Percentiles rank a stretch among this genome's conserved stretches.
phyloP scores from a whole-genome alignment of 2,797 vertebrate genomes.

The Sandelia bainsii region DNA sequence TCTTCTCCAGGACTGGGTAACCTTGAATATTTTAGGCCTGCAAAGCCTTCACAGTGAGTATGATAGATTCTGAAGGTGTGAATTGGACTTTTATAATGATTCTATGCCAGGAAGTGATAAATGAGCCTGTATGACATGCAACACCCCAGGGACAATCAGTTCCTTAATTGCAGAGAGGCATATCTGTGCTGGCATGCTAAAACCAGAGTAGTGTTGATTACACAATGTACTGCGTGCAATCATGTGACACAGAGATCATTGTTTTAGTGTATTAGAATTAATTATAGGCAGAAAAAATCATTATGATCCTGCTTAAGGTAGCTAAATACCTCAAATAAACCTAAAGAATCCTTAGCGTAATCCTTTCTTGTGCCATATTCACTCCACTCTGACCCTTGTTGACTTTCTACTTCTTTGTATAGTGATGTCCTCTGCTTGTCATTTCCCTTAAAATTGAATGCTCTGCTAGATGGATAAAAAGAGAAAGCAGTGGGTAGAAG shows the following conservation, averaged over 20 bases:
- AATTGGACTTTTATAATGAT: constrained; percentile 69
- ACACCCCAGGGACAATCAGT: constrained; percentile 60
- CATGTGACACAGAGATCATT: constrained; percentile 63
- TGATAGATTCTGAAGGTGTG: constrained; percentile 67
- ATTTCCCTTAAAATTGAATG: constrained; percentile 57
- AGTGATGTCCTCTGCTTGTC: constrained; percentile 51
- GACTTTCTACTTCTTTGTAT: constrained; percentile 53
- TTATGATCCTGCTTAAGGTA: constrained; percentile 30
- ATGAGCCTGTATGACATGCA: constrained; percentile 58
- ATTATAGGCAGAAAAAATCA: constrained; percentile 51
- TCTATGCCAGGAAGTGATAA: constrained; percentile 54
- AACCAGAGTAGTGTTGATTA: constrained; percentile 71
- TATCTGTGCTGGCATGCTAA: constrained; percentile 57
- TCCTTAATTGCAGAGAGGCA: constrained; percentile 54
- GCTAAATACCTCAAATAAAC: constrained; percentile 40
- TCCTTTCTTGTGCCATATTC: constrained; percentile 19
- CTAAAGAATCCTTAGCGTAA: constrained; percentile 20
- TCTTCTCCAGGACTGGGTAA: constrained; percentile 31
- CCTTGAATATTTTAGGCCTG: constrained; percentile 49
- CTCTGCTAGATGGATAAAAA: constrained; percentile 31
- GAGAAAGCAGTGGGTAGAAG: constrained; percentile 12
- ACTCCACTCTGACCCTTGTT: constrained; percentile 44
- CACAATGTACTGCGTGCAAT: constrained; percentile 42
- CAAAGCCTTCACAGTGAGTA: constrained; percentile 31
- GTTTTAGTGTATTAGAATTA: constrained; percentile 58